Percentiles rank a stretch among this genome's conserved stretches.
These are phyloP conservation scores for Psammodynastes pulverulentus DNA, from an alignment of 2,113 vertebrate species.

Conservation along the genomic window DNA sequence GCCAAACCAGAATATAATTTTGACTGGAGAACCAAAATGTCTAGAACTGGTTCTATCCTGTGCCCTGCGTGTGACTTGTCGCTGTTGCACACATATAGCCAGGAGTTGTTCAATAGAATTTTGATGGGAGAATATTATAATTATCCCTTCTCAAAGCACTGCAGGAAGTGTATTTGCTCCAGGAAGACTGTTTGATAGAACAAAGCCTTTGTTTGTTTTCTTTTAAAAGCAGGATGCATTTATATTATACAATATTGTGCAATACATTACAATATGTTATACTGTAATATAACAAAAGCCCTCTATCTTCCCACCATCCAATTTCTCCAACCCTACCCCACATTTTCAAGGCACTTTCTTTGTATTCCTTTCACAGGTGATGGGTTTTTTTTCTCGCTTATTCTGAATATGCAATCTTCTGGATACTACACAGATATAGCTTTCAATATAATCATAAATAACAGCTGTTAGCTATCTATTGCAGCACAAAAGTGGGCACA, in stretches of 20 bases:
- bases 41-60: neutral
- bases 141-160: neutral
- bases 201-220: neutral
- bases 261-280: neutral
- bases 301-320: neutral
- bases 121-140: neutral
- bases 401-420: neutral
- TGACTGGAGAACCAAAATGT: neutral
- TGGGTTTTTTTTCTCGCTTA: neutral
- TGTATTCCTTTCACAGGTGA: neutral
- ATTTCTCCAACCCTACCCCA: neutral
- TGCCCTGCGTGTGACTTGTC: neutral
- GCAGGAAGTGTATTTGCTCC: neutral
- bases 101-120: neutral
- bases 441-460: neutral
- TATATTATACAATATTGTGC: neutral
- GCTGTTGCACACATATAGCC: neutral
- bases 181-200: neutral
- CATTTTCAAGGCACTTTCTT: neutral
- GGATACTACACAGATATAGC: neutral
- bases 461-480: neutral
- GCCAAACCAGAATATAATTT: neutral
- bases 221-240: neutral
- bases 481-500: neutral
- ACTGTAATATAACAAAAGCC: neutral